Percentiles rank a stretch among this genome's conserved stretches.
These are phyloP conservation scores for Lophotriccus pileatus DNA, from an alignment of 2,797 vertebrate species.

Conservation along the genomic window DNA sequence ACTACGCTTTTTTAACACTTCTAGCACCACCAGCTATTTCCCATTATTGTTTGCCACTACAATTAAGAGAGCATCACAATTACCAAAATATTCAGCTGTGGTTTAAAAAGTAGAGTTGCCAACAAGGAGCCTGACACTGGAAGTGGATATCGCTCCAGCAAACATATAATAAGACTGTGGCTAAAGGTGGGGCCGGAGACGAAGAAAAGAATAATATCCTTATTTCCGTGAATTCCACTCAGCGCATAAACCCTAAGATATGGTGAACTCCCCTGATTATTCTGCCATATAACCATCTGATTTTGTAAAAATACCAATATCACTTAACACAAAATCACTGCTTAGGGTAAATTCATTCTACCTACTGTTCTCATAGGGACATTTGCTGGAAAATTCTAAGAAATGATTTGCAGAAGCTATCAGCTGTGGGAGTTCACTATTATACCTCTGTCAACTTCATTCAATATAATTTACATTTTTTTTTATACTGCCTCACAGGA, in stretches of 20 bases:
- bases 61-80: neutral
- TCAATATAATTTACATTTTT: slow-evolving; percentile 78
- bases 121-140: neutral
- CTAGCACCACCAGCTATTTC: neutral
- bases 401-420: slow-evolving; percentile 74
- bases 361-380: slow-evolving; percentile 69
- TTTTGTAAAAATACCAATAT: slow-evolving; percentile 68
- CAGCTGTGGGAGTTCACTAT: slow-evolving; percentile 76
- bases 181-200: slow-evolving; percentile 24
- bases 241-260: slow-evolving; percentile 38
- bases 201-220: neutral
- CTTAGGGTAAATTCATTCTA: slow-evolving; percentile 73
- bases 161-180: neutral
- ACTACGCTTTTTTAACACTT: slow-evolving; percentile 30
- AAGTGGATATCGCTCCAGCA: neutral
- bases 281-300: slow-evolving; percentile 58
- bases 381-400: slow-evolving; percentile 77
- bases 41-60: slow-evolving; percentile 6
- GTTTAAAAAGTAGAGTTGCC: slow-evolving; percentile 40
- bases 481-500: slow-evolving; percentile 70
- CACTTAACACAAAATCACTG: slow-evolving; percentile 70
- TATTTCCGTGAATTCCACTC: slow-evolving; percentile 39
- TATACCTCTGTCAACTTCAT: slow-evolving; percentile 77
- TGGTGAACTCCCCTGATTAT: slow-evolving; percentile 59
- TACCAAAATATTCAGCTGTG: neutral